Conservation (phyloP, 1,140 invertebrate species). For the Diachasmimorpha longicaudata region DNA sequence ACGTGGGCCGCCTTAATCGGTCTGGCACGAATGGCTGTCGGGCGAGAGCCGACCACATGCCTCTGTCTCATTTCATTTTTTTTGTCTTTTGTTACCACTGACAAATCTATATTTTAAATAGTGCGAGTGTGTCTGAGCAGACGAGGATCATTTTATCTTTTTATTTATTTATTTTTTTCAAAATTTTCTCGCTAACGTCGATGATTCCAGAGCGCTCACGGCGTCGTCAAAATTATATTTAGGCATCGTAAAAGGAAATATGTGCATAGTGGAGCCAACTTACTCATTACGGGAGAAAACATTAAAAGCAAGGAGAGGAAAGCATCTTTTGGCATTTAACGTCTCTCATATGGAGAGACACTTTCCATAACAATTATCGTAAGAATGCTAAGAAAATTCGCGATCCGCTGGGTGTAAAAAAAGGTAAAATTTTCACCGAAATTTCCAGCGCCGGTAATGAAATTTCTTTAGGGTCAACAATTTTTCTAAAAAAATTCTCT, state of each 20-base stretch:
- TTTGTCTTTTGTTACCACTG: background rate
- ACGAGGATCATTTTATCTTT: background rate
- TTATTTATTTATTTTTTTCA: background rate
- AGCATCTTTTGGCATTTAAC: slow-evolving; percentile 25
- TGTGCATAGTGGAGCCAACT: slow-evolving; percentile 61
- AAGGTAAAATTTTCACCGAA: no score
- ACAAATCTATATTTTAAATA: background rate
- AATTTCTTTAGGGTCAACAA: no score
- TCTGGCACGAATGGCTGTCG: slow-evolving; percentile 10
- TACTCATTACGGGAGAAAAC: slow-evolving; percentile 60
- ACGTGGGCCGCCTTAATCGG: slow-evolving; percentile 19
- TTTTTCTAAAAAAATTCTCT: no score
- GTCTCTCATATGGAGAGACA: background rate
- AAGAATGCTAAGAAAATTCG: no score
- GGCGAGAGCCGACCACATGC: slow-evolving; percentile 16
- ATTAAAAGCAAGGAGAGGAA: slow-evolving; percentile 47
- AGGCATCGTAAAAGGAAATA: slow-evolving; percentile 63
- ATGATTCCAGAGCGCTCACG: slow-evolving; percentile 36
- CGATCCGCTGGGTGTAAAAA: no score
- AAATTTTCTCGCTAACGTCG: slow-evolving; percentile 22
- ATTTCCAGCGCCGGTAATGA: no score
- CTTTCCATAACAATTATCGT: no score
- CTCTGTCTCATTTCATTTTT: slow-evolving; percentile 1
- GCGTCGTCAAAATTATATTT: slow-evolving; percentile 63
- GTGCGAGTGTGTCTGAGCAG: background rate